Base-by-base conservation (phyloP, 2,888 invertebrate genomes). In the Cordilura impudica region DNA sequence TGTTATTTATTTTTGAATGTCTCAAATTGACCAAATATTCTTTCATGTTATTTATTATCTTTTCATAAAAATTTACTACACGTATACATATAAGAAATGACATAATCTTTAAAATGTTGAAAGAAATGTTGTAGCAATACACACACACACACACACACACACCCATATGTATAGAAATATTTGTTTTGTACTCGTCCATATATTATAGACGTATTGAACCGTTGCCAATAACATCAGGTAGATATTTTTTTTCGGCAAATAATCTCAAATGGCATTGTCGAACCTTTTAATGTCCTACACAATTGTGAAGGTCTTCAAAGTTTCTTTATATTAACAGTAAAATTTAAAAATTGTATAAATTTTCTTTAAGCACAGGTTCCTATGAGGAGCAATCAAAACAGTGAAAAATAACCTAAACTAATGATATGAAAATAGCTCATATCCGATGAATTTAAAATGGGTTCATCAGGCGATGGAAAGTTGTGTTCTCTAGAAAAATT, bases 41-140 rank as follows among this genome's bases (percentile, higher is more conserved):
- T 2, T 19, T 31, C n/a, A n/a, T n/a, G 35, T 39, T 39, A 45
- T 1, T 60, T 45, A 31, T 19, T 47, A 56, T 45, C 19, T 16
- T 7, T 21, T 23, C n/a, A 29, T 26, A 29, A 4, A 26, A n/a
- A n/a, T n/a, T 1, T 43, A 19, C 56, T 67, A 21, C 53, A 39
- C 26, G 54, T 23, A 51, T 51, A 58, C 49, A 49, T 43, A 47
- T 14, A 70, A 14, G 5, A 4, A 47, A 39, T 74, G 66, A 74
- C 74, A 74, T 74, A 74, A 74, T 60, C 67, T 45, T 53, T 45
- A 54, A 67, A 67, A 53, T 45, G 35, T 63, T 71, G 53, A 65
- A 16, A 31, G 23, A 51, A 51, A n/a, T n/a, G n/a, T n/a, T n/a
- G 16, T 19, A 26, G 2, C 0, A 31, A 39, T 18, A 1, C 21